phyloP scores from a whole-genome alignment of 2,888 invertebrate genomes.

The Masnerella sp. region DNA sequence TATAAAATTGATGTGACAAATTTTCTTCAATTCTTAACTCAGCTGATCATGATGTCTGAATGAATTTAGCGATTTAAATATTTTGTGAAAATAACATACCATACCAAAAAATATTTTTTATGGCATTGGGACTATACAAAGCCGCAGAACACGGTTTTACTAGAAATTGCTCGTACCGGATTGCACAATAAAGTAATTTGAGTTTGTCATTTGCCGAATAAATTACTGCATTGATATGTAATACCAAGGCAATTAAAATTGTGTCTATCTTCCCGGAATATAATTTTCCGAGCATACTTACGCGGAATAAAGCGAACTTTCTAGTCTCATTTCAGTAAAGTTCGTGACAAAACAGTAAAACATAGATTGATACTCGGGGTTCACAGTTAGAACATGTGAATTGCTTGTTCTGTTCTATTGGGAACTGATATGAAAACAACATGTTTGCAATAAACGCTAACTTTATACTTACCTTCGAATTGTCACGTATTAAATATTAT shows the following conservation, averaged over 20 bases:
- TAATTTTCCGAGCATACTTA: conserved; percentile 18
- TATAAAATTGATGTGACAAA: too few relatives aligned
- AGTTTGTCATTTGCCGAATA: background rate
- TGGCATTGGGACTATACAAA: too few relatives aligned
- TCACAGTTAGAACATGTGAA: conserved; percentile 5
- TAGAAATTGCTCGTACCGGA: too few relatives aligned
- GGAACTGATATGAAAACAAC: conserved; percentile 7
- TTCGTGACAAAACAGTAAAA: conserved; percentile 19
- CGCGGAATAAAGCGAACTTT: conserved; percentile 29
- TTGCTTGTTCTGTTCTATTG: conserved; percentile 8
- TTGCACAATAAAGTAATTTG: background rate
- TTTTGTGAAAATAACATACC: too few relatives aligned
- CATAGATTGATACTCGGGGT: conserved; percentile 8
- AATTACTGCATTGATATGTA: conserved; percentile 10
- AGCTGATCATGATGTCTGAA: too few relatives aligned
- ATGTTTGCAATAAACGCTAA: too few relatives aligned
- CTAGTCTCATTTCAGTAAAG: conserved; percentile 14
- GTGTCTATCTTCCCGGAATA: background rate
- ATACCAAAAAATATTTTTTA: too few relatives aligned
- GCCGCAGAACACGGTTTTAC: too few relatives aligned
- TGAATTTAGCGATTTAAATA: too few relatives aligned
- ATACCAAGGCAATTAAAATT: conserved; percentile 19
- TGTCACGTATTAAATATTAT: background rate
- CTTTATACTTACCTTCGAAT: too few relatives aligned
- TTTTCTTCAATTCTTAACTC: too few relatives aligned